Percentiles rank a stretch among this genome's conserved stretches.
These are phyloP conservation scores for Varecia variegata DNA, from an alignment of 2,797 vertebrate genomes.

Conservation along the genomic window DNA sequence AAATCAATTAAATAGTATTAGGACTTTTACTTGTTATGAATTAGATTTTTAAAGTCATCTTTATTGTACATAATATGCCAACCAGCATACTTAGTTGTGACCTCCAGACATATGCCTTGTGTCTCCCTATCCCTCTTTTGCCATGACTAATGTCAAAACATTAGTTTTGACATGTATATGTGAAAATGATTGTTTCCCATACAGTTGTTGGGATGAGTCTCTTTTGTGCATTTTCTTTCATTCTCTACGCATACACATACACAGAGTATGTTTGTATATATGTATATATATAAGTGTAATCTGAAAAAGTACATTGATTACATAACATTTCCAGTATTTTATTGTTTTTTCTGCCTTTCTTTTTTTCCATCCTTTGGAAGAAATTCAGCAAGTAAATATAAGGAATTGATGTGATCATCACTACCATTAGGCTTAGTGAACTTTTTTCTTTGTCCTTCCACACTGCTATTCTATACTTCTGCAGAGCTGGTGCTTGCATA, in stretches of 20 bases:
- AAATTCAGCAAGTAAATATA: constrained; percentile 27
- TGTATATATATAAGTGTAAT: neutral
- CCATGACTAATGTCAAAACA: neutral
- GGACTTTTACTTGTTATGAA: neutral
- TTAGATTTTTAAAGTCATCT: constrained; percentile 4
- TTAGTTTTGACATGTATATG: too few relatives aligned
- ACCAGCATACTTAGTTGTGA: neutral
- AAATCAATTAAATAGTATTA: neutral
- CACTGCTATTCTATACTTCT: neutral
- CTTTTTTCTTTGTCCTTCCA: neutral
- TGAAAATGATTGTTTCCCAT: neutral
- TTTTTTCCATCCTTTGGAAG: constrained; percentile 10
- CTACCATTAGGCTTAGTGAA: neutral
- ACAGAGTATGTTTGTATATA: neutral
- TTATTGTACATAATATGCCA: neutral
- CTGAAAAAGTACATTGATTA: neutral
- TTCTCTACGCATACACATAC: neutral
- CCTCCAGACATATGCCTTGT: neutral
- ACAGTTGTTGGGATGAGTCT: neutral
- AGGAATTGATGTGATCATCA: constrained; percentile 26
- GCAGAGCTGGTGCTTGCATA: neutral
- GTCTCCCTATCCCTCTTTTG: neutral
- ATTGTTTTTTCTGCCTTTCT: neutral
- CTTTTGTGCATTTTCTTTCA: neutral
- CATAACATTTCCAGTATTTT: constrained; percentile 1